phyloP scores from a whole-genome alignment of 1,140 invertebrate genomes.

The Nasonia giraulti region DNA sequence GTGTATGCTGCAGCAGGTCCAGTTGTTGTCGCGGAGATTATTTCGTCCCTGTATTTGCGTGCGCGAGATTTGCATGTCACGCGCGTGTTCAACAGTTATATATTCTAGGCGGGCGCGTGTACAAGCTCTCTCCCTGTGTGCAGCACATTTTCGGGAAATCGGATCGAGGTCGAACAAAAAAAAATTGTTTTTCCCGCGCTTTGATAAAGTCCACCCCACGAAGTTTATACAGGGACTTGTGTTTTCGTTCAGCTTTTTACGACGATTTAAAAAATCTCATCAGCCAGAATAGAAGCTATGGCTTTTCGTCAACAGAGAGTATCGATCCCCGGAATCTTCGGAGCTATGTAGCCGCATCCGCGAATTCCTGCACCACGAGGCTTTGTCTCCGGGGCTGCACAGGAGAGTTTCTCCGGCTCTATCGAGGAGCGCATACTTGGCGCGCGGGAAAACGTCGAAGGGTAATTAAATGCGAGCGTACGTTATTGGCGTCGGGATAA shows the following conservation, averaged over 20 bases:
- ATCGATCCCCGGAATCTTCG: neutral
- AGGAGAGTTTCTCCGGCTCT: neutral
- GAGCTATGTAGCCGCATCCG: neutral
- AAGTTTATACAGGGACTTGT: too few relatives aligned
- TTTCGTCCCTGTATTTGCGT: neutral
- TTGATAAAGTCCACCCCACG: too few relatives aligned
- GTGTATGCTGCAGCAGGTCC: neutral
- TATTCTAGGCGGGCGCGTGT: neutral
- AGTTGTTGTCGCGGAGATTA: neutral
- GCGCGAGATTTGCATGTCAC: conserved; percentile 4
- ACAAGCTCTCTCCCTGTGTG: too few relatives aligned
- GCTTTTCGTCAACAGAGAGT: neutral
- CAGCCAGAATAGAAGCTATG: too few relatives aligned
- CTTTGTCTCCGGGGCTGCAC: too few relatives aligned
- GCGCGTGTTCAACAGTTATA: neutral
- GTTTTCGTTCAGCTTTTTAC: too few relatives aligned
- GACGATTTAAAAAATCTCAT: neutral
- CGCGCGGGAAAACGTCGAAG: neutral
- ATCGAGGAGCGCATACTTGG: neutral
- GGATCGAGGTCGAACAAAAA: neutral
- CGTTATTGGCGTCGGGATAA: neutral
- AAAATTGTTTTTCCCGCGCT: neutral
- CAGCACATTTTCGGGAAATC: neutral
- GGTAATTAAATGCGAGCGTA: conserved; percentile 25
- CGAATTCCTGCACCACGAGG: neutral